Evolutionary conservation across 2,113 vertebrate genomes (phyloP).

Genomic region (Sapayoa aenigma): DNA sequence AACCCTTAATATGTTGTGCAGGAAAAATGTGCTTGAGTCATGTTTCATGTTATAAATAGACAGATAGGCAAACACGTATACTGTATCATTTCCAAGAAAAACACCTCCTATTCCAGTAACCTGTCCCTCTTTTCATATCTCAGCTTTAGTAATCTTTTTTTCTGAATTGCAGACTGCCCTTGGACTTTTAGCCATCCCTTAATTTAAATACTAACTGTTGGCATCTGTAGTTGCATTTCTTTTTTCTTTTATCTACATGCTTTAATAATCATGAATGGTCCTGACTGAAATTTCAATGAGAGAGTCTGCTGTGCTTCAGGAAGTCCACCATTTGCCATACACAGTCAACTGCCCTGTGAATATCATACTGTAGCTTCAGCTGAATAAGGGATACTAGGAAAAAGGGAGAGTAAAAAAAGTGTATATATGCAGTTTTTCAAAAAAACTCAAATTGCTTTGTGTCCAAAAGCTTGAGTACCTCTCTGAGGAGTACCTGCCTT

Average conservation of each 20-base stretch:
- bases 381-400: neutral
- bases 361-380: neutral
- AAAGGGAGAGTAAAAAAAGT: neutral
- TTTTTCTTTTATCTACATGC: neutral
- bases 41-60: slow-evolving; percentile 61
- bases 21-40: slow-evolving; percentile 24
- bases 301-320: neutral
- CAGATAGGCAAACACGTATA: slow-evolving; percentile 13
- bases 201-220: slow-evolving; percentile 42
- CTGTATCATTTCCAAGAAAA: slow-evolving; percentile 54
- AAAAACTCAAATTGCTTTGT: neutral
- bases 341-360: neutral
- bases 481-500: neutral
- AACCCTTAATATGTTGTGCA: neutral
- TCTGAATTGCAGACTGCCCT: neutral
- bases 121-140: slow-evolving; percentile 12
- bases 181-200: neutral
- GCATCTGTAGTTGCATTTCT: neutral
- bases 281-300: neutral
- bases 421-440: neutral
- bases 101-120: slow-evolving; percentile 33
- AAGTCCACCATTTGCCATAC: neutral
- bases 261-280: neutral
- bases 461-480: neutral
- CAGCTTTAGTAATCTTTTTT: neutral